A percentile compares a stretch with the other conserved stretches of the same genome.
phyloP scores from a whole-genome alignment of 1,140 invertebrate species.

The Scaptodrosophila lebanonensis region DNA sequence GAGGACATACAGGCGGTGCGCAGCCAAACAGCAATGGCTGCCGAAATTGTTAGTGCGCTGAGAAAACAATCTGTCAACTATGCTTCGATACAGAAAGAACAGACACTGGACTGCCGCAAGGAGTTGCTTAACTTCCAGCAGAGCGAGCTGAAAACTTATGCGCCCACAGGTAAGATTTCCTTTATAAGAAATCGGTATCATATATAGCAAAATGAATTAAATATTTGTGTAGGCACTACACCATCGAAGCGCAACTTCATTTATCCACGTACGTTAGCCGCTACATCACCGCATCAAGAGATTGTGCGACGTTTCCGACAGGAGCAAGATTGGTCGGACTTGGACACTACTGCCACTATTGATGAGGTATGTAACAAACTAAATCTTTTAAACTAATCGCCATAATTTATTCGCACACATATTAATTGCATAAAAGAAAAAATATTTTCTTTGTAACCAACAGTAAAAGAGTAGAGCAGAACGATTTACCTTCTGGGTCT shows the following conservation, averaged over 20 bases:
- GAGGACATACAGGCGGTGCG: slow-evolving; percentile 23
- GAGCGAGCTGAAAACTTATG: slow-evolving; percentile 78
- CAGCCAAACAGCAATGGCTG: slow-evolving; percentile 25
- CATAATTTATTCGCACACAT: too few species aligned
- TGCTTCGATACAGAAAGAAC: slow-evolving; percentile 31
- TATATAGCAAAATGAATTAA: slow-evolving; percentile 1
- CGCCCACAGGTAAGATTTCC: slow-evolving; percentile 70
- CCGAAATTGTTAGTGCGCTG: slow-evolving; percentile 24
- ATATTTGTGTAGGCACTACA: slow-evolving; percentile 79
- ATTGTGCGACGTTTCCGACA: slow-evolving; percentile 81
- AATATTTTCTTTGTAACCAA: too few species aligned
- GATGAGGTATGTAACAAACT: slow-evolving; percentile 47
- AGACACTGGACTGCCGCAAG: slow-evolving; percentile 47
- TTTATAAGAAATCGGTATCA: not conserved
- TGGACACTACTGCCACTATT: slow-evolving; percentile 68
- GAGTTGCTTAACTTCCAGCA: slow-evolving; percentile 70
- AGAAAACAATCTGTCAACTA: slow-evolving; percentile 37
- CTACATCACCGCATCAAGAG: slow-evolving; percentile 83
- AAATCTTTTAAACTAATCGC: too few species aligned
- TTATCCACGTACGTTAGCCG: slow-evolving; percentile 80
- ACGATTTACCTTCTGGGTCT: too few species aligned
- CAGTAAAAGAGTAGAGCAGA: too few species aligned
- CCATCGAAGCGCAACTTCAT: slow-evolving; percentile 81
- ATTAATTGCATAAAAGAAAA: too few species aligned
- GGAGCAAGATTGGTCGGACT: slow-evolving; percentile 71